Percentiles rank a stretch among this genome's conserved stretches.
Conservation (phyloP, 2,113 vertebrate species). For the Forbesichthys papilliferus region DNA sequence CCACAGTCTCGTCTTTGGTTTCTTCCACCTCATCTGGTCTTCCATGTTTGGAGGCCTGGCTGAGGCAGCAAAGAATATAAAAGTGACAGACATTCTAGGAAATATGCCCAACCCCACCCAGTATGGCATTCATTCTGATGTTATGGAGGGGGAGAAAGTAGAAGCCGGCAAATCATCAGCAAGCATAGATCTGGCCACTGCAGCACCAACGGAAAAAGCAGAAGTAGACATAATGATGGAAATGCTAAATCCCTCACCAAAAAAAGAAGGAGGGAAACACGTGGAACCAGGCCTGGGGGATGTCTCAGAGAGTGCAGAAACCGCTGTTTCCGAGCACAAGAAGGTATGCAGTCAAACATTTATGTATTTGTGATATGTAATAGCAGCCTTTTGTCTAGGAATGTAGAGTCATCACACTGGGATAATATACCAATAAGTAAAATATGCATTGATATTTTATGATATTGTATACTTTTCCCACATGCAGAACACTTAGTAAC, state of each 20-base stretch:
- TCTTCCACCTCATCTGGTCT: slow-evolving; percentile 93
- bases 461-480: no score
- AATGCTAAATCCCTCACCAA: slow-evolving; percentile 80
- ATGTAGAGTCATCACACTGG: neutral
- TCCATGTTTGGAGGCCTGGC: slow-evolving; percentile 95
- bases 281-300: slow-evolving; percentile 90
- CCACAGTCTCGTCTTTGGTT: slow-evolving; percentile 85
- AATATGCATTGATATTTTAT: no score
- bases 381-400: no score
- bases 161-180: slow-evolving; percentile 79
- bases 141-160: slow-evolving; percentile 84
- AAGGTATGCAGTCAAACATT: slow-evolving; percentile 77
- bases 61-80: slow-evolving; percentile 97
- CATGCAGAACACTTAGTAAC: no score
- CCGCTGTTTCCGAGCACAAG: slow-evolving; percentile 76
- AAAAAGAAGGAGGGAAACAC: slow-evolving; percentile 88
- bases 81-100: slow-evolving; percentile 95
- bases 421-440: neutral
- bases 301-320: slow-evolving; percentile 79
- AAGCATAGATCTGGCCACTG: slow-evolving; percentile 75
- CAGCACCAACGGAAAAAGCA: slow-evolving; percentile 78
- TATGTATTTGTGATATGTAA: neutral
- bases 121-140: slow-evolving; percentile 94
- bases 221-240: slow-evolving; percentile 85
- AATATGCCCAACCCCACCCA: slow-evolving; percentile 99